Evolutionary conservation across 2,797 vertebrate species (phyloP).

Genomic region (Fratercula arctica): DNA sequence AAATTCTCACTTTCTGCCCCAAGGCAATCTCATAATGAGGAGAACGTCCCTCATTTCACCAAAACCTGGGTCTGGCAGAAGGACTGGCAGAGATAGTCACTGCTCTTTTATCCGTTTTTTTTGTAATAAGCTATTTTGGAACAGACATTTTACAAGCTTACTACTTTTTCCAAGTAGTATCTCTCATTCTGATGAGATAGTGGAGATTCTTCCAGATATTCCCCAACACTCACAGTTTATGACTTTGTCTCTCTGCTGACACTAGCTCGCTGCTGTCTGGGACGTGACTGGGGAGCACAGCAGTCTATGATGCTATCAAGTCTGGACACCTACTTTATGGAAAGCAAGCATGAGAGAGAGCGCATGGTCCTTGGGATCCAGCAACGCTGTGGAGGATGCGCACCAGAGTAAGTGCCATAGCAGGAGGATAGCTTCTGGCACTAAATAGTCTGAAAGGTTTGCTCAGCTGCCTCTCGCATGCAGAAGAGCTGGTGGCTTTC

Average conservation of each 20-base stretch:
- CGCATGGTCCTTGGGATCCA: background rate
- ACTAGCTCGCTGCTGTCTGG: background rate
- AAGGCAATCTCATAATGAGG: background rate
- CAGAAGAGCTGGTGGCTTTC: background rate
- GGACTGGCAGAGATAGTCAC: background rate
- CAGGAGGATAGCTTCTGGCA: background rate
- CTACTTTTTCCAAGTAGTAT: background rate
- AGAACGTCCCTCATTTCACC: background rate
- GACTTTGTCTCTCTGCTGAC: background rate
- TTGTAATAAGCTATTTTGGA: background rate
- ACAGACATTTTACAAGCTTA: background rate
- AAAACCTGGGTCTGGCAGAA: background rate
- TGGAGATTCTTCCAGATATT: background rate
- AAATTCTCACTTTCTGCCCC: background rate
- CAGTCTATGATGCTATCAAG: background rate
- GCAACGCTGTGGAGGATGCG: fast-evolving
- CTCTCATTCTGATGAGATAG: background rate
- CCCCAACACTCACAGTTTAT: background rate
- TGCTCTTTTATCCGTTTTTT: background rate
- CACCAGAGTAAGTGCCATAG: background rate
- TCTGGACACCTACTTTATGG: background rate
- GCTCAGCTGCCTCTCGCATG: background rate
- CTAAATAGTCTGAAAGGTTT: background rate
- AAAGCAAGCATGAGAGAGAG: background rate
- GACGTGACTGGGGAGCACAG: fast-evolving